These are phyloP conservation scores for Macaria notata DNA, from an alignment of 2,888 invertebrate genomes.

Conservation along the genomic window DNA sequence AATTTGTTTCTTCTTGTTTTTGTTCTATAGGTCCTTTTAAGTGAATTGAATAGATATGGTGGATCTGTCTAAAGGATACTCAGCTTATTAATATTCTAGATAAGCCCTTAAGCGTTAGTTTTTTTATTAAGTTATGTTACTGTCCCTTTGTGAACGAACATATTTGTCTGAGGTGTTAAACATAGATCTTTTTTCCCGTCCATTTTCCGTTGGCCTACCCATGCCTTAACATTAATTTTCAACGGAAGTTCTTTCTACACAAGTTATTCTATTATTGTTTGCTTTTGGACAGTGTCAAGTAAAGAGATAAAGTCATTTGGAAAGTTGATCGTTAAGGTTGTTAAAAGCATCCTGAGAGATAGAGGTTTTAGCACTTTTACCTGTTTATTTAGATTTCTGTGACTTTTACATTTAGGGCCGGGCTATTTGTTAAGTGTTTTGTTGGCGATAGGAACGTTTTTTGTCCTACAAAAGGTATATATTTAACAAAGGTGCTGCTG, in stretches of 20 bases:
- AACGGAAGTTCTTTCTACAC: conserved; percentile 27
- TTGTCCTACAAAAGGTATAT: no score
- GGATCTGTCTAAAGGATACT: conserved; percentile 8
- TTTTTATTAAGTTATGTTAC: not conserved
- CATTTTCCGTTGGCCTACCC: conserved; percentile 37
- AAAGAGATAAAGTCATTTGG: conserved; percentile 57
- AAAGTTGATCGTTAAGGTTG: conserved; percentile 57
- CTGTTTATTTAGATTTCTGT: no score
- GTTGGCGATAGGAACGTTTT: not conserved
- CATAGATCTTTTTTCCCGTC: conserved; percentile 40
- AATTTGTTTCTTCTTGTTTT: no score
- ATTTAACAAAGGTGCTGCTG: no score
- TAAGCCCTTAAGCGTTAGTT: conserved; percentile 20
- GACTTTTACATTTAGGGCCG: conserved; percentile 43
- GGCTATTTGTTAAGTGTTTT: conserved; percentile 36
- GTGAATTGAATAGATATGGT: no score
- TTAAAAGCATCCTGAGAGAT: conserved; percentile 40
- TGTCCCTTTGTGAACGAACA: conserved; percentile 20
- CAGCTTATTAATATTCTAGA: conserved; percentile 18
- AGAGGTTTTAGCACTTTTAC: conserved; percentile 37
- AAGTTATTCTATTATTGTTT: conserved; percentile 42
- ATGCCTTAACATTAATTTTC: conserved; percentile 7
- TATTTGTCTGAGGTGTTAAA: conserved; percentile 36
- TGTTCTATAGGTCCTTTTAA: no score
- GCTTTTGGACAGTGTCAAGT: conserved; percentile 58